phyloP scores from a whole-genome alignment of 2,797 vertebrate genomes.

The Eutrigla gurnardus region DNA sequence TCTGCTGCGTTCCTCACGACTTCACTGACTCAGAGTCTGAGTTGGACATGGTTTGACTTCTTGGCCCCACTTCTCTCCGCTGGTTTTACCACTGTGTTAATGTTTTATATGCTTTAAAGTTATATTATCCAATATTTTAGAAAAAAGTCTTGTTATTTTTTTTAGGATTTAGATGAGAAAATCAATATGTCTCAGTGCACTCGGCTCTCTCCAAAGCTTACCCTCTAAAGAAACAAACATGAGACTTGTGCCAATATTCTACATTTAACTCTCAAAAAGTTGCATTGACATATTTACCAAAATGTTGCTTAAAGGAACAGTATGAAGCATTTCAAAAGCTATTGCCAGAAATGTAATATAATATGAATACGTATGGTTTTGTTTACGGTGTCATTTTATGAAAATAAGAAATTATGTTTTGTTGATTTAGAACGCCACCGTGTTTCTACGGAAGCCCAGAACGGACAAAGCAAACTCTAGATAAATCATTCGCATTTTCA shows the following conservation, averaged over 20 bases:
- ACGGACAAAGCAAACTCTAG: too few relatives aligned
- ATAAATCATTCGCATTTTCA: too few relatives aligned
- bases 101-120: neutral
- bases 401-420: too few relatives aligned
- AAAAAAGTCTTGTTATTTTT: neutral
- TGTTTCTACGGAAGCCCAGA: too few relatives aligned
- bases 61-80: neutral
- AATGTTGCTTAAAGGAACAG: neutral
- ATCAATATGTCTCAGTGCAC: neutral
- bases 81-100: neutral
- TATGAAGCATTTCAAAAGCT: too few relatives aligned
- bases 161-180: neutral
- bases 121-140: neutral
- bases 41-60: neutral
- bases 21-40: neutral
- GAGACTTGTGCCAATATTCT: neutral
- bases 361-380: too few relatives aligned
- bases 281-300: neutral
- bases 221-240: neutral
- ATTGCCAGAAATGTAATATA: too few relatives aligned
- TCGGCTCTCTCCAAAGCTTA: neutral
- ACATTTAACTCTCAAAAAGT: too few relatives aligned
- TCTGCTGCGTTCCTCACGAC: slow-evolving; percentile 11
- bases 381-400: too few relatives aligned
- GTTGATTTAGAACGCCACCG: too few relatives aligned